These are phyloP conservation scores for Coreoperca whiteheadi DNA, from an alignment of 2,113 vertebrate genomes.

Conservation along the genomic window DNA sequence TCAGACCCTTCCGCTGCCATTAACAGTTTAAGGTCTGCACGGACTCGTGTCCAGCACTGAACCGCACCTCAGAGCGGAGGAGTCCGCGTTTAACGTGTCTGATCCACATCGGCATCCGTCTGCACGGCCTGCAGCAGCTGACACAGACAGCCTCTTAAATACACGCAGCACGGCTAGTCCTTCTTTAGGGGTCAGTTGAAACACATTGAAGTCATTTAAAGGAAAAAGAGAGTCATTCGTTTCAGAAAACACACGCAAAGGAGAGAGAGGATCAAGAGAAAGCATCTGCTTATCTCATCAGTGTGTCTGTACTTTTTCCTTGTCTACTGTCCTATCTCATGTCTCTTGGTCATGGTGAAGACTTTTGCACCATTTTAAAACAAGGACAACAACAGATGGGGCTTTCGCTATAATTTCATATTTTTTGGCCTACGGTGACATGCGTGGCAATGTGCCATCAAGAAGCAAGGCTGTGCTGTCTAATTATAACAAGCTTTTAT, in stretches of 20 bases:
- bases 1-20: neutral
- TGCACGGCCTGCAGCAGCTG: neutral
- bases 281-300: neutral
- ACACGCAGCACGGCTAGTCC: neutral
- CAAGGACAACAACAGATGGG: neutral
- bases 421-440: neutral
- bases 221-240: neutral
- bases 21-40: neutral
- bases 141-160: neutral
- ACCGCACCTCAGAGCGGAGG: neutral
- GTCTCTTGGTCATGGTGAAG: neutral
- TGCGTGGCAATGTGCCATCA: neutral
- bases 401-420: neutral
- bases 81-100: neutral
- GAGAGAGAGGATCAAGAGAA: neutral
- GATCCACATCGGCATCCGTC: neutral
- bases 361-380: neutral
- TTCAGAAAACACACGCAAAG: neutral
- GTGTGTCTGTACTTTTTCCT: neutral
- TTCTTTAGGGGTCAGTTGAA: neutral
- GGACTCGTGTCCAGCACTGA: neutral
- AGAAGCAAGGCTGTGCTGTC: neutral
- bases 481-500: neutral
- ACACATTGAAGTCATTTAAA: too few relatives aligned
- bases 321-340: neutral